Percentiles rank a stretch among this genome's conserved stretches.
These are phyloP conservation scores for Macquaria ambigua DNA, from an alignment of 2,113 vertebrate genomes.

Conservation along the genomic window DNA sequence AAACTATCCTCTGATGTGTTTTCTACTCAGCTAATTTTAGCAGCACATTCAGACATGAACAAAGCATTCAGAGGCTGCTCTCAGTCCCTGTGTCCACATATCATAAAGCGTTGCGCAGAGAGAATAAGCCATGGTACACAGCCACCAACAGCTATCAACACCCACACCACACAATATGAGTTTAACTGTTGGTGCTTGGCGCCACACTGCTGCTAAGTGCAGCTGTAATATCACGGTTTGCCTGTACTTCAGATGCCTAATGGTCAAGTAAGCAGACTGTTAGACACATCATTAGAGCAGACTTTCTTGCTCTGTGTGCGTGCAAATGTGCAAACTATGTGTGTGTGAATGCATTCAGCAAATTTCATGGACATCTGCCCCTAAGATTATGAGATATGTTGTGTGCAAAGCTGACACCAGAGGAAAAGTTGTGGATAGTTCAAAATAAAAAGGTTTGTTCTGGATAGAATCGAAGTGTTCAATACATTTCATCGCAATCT, in stretches of 20 bases:
- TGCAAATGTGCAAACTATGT: conserved; percentile 16
- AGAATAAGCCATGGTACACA: conserved; percentile 49
- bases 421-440: neutral
- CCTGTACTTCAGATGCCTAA: conserved; percentile 73
- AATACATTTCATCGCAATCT: neutral
- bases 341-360: conserved; percentile 2
- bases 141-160: conserved; percentile 58
- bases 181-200: conserved; percentile 55
- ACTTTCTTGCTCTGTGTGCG: conserved; percentile 17
- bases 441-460: neutral
- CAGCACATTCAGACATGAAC: conserved; percentile 28
- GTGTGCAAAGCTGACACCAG: neutral
- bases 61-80: conserved; percentile 20
- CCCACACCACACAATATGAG: conserved; percentile 45
- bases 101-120: conserved; percentile 40
- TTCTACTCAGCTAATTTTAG: conserved; percentile 36
- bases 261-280: conserved; percentile 73
- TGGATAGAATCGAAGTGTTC: neutral
- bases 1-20: conserved; percentile 16
- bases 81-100: conserved; percentile 31
- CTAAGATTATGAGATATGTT: neutral
- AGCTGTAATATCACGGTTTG: conserved; percentile 59
- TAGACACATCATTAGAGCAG: conserved; percentile 73
- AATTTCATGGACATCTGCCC: no score
- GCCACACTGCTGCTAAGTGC: conserved; percentile 65